Conservation (phyloP, 2,113 vertebrate species). For the Mobula hypostoma region DNA sequence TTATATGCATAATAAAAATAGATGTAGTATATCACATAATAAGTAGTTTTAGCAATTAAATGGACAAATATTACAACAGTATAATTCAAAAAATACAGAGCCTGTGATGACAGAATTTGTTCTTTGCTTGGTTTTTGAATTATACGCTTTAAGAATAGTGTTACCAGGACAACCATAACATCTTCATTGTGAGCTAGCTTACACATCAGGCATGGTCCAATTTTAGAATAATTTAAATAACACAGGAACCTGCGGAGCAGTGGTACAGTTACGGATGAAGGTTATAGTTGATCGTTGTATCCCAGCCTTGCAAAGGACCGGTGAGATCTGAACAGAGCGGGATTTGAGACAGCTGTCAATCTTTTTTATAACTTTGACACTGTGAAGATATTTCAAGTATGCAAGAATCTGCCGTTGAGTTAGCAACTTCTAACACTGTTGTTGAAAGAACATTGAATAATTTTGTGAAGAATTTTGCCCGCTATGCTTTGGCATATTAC, state of each 20-base stretch:
- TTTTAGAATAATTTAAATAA: slow-evolving; percentile 14
- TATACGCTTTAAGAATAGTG: slow-evolving; percentile 7
- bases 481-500: background rate
- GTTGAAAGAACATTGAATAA: background rate
- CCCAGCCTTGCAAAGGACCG: background rate
- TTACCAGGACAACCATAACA: slow-evolving; percentile 30
- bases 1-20: background rate
- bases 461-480: background rate
- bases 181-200: slow-evolving; percentile 11
- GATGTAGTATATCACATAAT: slow-evolving; percentile 5
- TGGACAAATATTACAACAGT: background rate
- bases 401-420: background rate
- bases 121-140: slow-evolving; percentile 6
- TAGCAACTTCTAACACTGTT: background rate
- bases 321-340: background rate
- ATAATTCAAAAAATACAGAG: background rate
- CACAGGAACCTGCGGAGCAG: background rate
- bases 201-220: background rate
- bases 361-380: background rate
- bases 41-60: background rate
- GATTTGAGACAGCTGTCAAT: background rate
- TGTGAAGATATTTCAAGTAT: background rate
- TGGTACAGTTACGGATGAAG: background rate
- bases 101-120: background rate
- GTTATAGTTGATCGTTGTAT: background rate